Evolutionary conservation across 2,113 vertebrate species (phyloP).

Genomic region (Mesoclemmys tuberculata): DNA sequence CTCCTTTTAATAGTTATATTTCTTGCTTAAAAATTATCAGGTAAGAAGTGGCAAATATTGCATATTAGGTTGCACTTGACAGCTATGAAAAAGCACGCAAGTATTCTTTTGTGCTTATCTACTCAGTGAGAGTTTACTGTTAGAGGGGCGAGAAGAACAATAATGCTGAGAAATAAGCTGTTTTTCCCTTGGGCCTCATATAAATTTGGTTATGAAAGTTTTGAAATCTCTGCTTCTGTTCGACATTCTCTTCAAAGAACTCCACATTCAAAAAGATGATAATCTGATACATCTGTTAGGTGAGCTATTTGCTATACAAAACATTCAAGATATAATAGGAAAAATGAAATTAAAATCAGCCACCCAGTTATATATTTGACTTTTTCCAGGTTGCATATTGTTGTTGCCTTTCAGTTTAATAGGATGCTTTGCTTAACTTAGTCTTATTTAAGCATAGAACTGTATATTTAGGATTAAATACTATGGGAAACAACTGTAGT

Average conservation of each 20-base stretch:
- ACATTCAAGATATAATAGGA: slow-evolving; percentile 49
- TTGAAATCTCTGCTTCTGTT: slow-evolving; percentile 54
- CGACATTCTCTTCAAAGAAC: slow-evolving; percentile 69
- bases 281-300: slow-evolving; percentile 41
- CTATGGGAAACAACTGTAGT: slow-evolving; percentile 9
- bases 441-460: slow-evolving; percentile 8
- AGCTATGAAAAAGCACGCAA: not conserved
- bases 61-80: not conserved
- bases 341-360: slow-evolving; percentile 54
- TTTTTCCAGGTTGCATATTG: not conserved
- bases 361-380: slow-evolving; percentile 18
- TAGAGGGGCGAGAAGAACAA: not conserved
- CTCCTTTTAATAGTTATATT: not conserved
- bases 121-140: not conserved
- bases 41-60: not conserved
- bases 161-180: not conserved
- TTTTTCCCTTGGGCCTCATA: slow-evolving; percentile 36
- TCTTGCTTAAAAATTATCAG: not conserved
- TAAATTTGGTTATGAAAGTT: slow-evolving; percentile 64
- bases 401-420: slow-evolving; percentile 21
- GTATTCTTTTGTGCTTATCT: not conserved
- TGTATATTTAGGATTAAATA: slow-evolving; percentile 30
- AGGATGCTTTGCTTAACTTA: slow-evolving; percentile 19
- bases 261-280: slow-evolving; percentile 66
- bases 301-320: slow-evolving; percentile 56